Percentiles rank a stretch among this genome's conserved stretches.
Conservation (phyloP, 1,140 invertebrate species). For the Drosophila baimaii region DNA sequence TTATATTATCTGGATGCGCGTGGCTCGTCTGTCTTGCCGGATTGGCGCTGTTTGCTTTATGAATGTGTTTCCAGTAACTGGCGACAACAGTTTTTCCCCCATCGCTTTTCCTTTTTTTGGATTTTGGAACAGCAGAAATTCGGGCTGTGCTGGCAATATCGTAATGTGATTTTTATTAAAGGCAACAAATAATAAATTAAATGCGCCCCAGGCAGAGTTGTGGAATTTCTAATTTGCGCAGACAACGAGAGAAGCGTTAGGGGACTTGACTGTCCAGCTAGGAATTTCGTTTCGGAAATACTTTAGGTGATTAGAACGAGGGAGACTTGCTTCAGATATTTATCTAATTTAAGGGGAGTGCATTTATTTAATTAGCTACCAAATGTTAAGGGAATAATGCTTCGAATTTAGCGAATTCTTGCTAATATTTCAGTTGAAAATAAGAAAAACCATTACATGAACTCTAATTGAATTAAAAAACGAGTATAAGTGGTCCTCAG, state of each 20-base stretch:
- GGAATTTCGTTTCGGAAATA: slow-evolving; percentile 14
- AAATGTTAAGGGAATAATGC: not conserved
- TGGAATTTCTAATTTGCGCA: slow-evolving; percentile 31
- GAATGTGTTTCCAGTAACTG: slow-evolving; percentile 66
- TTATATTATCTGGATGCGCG: slow-evolving; percentile 52
- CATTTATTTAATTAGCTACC: not conserved
- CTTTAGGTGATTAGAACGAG: not conserved
- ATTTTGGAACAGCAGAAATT: slow-evolving; percentile 30
- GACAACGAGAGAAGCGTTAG: not conserved
- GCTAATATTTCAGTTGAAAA: no score
- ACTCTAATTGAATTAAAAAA: not conserved
- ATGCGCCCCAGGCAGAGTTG: slow-evolving; percentile 1
- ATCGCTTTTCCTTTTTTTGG: not conserved
- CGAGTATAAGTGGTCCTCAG: no score
- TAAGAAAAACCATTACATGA: fast-evolving
- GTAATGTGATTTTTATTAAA: slow-evolving; percentile 58
- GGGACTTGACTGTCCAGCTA: not conserved
- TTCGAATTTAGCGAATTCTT: not conserved
- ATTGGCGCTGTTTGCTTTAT: slow-evolving; percentile 64
- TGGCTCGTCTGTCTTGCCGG: slow-evolving; percentile 30
- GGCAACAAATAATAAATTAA: slow-evolving; percentile 46
- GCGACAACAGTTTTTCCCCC: slow-evolving; percentile 15
- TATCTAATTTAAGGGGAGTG: not conserved
- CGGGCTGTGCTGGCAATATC: slow-evolving; percentile 38
- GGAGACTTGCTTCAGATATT: not conserved